phyloP scores from a whole-genome alignment of 2,797 vertebrate species.

The Anisognathus igniventris region DNA sequence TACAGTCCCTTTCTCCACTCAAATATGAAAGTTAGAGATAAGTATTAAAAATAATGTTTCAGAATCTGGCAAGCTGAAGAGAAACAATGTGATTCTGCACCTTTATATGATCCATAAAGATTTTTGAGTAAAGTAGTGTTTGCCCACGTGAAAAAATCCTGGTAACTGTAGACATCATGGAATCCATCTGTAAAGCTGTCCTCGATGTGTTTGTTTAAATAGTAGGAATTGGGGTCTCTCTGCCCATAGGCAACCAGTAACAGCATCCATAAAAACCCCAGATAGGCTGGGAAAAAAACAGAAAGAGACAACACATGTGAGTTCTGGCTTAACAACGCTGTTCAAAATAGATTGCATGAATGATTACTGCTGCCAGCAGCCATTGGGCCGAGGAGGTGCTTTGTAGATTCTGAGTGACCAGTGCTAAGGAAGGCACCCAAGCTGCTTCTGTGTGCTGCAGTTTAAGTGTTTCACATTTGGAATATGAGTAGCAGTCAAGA shows the following conservation, averaged over 20 bases:
- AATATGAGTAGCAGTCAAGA: neutral
- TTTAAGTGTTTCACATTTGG: neutral
- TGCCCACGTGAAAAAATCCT: conserved; percentile 88
- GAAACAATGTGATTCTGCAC: conserved; percentile 59
- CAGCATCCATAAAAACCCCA: conserved; percentile 94
- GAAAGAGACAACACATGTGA: neutral
- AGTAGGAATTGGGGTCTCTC: conserved; percentile 89
- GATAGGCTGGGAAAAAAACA: conserved; percentile 76
- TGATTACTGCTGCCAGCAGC: neutral
- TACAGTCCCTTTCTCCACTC: neutral
- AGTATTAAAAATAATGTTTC: neutral
- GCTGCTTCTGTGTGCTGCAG: neutral
- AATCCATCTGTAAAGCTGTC: conserved; percentile 86
- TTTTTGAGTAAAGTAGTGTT: conserved; percentile 85
- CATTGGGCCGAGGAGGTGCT: neutral
- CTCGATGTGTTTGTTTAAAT: conserved; percentile 87
- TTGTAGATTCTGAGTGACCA: neutral
- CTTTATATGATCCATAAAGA: conserved; percentile 85
- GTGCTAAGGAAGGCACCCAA: neutral
- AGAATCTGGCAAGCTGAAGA: neutral
- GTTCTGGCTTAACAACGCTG: neutral
- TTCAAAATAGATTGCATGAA: neutral
- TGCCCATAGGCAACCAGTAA: conserved; percentile 92
- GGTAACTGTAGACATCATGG: conserved; percentile 78
- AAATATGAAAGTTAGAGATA: neutral